Conservation (phyloP, 2,888 invertebrate species). For the Scaptodrosophila latifasciaeformis region DNA sequence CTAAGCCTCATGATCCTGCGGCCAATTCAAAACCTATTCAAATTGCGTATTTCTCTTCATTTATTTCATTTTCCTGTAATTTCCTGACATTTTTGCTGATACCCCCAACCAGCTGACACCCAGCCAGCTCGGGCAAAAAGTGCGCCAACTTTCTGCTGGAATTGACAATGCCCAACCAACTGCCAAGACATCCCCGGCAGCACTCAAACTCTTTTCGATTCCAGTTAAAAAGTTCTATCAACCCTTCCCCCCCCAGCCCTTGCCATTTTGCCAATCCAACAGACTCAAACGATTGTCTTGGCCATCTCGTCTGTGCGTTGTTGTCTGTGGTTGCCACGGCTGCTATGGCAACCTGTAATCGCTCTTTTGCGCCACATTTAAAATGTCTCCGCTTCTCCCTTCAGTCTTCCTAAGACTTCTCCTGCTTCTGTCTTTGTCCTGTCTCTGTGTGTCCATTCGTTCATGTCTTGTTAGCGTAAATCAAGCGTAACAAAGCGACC, state of each 20-base stretch:
- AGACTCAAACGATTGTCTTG: background rate
- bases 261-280: constrained; percentile 17
- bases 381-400: constrained; percentile 59
- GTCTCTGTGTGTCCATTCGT: constrained; percentile 57
- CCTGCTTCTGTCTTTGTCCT: background rate
- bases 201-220: background rate
- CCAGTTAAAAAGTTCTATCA: background rate
- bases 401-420: constrained; percentile 15
- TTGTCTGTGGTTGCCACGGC: constrained; percentile 44
- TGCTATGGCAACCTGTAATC: constrained; percentile 63
- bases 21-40: constrained; percentile 56
- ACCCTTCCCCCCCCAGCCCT: background rate
- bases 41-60: constrained; percentile 68
- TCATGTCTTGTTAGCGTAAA: constrained; percentile 68
- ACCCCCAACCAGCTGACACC: constrained; percentile 13
- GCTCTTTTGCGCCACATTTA: constrained; percentile 66
- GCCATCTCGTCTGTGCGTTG: constrained; percentile 26
- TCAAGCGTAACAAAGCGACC: constrained; percentile 50
- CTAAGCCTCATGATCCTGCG: background rate
- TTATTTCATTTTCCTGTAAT: constrained; percentile 68
- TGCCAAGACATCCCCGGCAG: constrained; percentile 46
- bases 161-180: constrained; percentile 56
- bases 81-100: constrained; percentile 63
- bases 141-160: constrained; percentile 65
- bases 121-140: constrained; percentile 47